phyloP scores from a whole-genome alignment of 2,888 invertebrate species.

The Erebia epiphron region DNA sequence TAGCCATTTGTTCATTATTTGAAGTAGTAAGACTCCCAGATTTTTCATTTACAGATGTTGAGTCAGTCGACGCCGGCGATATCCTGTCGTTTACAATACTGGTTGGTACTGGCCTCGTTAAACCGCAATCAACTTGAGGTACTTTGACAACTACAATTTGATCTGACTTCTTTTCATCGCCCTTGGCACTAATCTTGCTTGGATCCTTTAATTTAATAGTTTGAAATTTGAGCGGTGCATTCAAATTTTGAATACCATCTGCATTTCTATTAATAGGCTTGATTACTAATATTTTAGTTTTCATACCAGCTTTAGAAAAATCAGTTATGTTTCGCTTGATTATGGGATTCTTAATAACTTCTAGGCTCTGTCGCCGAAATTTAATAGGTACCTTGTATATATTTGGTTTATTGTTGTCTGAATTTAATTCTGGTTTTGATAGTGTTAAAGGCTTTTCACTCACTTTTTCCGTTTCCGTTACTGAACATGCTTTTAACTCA shows the following conservation, averaged over 20 bases:
- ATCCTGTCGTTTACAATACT: constrained; percentile 72
- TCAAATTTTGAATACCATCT: constrained; percentile 57
- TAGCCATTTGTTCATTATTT: constrained; percentile 6
- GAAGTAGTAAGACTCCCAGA: neutral
- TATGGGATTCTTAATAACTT: constrained; percentile 71
- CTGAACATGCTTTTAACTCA: neutral
- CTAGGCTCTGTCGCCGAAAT: constrained; percentile 68
- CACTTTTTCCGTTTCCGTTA: constrained; percentile 13
- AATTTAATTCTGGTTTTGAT: neutral
- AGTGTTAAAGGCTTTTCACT: constrained; percentile 23
- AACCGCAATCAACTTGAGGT: constrained; percentile 64
- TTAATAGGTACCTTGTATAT: constrained; percentile 61
- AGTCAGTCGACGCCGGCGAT: constrained; percentile 83
- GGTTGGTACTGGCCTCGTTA: constrained; percentile 48
- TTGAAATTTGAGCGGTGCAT: constrained; percentile 67
- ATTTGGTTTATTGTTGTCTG: constrained; percentile 34
- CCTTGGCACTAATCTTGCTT: constrained; percentile 52
- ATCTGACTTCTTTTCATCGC: constrained; percentile 60
- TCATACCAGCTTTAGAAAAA: constrained; percentile 73
- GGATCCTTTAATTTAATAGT: constrained; percentile 88
- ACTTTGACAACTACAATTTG: constrained; percentile 73
- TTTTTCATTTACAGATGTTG: neutral
- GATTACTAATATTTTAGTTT: constrained; percentile 76
- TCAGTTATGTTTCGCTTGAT: constrained; percentile 72
- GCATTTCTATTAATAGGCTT: constrained; percentile 72